Evolutionary conservation across 2,797 vertebrate genomes (phyloP), one percentile per base, ranked within the genome.

Genomic region (Knipowitschia caucasica): DNA sequence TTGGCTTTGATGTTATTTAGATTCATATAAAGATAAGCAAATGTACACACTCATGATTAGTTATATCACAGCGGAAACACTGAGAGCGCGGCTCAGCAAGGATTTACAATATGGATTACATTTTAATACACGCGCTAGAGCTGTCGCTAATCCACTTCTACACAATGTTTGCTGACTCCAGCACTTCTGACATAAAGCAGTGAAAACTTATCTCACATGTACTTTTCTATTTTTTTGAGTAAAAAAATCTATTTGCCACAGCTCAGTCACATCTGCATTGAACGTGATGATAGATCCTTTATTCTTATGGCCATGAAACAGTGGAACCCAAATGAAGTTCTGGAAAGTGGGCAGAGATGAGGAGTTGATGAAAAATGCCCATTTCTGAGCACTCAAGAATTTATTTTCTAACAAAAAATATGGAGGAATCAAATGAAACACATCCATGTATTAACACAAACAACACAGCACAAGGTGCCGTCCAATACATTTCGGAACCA

Each of bases 81-180:
- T 39, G 39, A 52, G 15, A 30, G 20, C 30, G 29, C 10, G 17
- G 50, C 53, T 67, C 62, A 68, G 43, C 2, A 24, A 49, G 70
- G 71, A 77, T 79, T 82, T 71, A 66, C 51, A 53, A 39, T 4
- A 1, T 33, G 60, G 72, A 83, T 81, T 79, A 79, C 33, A 24
- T 70, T 82, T 80, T 80, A 71, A 69, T 73, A 66, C 63, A 75
- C 59, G 67, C 62, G 63, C 59, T 55, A 46, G 64, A 46, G 49
- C 44, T 36, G 27, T 33, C 33, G 69, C 55, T 79, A 81, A 82
- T 82, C 82, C 75, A 74, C 68, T 78, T 78, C 68, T 72, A 67
- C 26, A 35, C 21, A 27, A 34, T 67, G 59, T 70, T 67, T 62
- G 59, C 74, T 72, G 69, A 71, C 42, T 44, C 62, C 57, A 4